Evolutionary conservation across 2,797 vertebrate genomes (phyloP).

Genomic region (Falco rusticolus): DNA sequence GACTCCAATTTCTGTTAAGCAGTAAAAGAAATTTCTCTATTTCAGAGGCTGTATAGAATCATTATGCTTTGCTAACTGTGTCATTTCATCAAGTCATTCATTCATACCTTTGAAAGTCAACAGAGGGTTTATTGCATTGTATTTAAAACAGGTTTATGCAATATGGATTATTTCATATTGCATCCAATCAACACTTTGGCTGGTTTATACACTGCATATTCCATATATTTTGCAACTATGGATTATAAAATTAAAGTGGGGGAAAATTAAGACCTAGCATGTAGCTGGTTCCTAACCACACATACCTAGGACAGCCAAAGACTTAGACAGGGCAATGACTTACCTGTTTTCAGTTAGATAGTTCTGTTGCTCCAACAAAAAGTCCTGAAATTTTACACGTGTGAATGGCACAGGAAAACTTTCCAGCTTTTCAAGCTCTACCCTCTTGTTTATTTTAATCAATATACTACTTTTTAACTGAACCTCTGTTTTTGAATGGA

Average conservation of each 20-base stretch:
- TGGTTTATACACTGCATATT: background rate
- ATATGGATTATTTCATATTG: background rate
- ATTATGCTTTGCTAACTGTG: background rate
- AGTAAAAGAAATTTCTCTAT: background rate
- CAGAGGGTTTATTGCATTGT: background rate
- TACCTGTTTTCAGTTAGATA: background rate
- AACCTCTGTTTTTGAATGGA: background rate
- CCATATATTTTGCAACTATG: background rate
- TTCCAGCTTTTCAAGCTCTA: background rate
- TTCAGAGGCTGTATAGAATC: background rate
- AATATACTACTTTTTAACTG: background rate
- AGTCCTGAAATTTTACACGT: background rate
- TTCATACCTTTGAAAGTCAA: constrained; percentile 15
- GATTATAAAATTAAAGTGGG: background rate
- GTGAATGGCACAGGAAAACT: background rate
- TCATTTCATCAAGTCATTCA: background rate
- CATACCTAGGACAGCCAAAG: background rate
- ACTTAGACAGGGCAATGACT: background rate
- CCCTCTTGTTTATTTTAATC: background rate
- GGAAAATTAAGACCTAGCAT: background rate
- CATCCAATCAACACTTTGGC: background rate
- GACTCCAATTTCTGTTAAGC: background rate
- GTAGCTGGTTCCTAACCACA: background rate
- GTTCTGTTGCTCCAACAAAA: background rate
- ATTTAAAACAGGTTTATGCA: background rate